Evolutionary conservation across 1,140 invertebrate species (phyloP).

Genomic region (Limonius californicus): DNA sequence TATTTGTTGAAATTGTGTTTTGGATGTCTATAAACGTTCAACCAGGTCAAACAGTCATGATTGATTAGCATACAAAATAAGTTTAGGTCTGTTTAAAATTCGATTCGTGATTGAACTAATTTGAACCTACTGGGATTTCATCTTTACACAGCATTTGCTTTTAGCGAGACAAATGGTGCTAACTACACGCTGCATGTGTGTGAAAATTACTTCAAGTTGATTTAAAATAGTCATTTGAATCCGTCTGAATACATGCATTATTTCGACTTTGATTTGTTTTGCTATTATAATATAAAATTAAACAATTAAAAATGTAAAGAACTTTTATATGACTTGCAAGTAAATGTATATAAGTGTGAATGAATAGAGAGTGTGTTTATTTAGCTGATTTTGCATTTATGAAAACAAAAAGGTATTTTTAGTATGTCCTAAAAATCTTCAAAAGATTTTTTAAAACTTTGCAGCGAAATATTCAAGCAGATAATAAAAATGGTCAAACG

Average conservation of each 20-base stretch:
- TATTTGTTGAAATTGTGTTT: neutral
- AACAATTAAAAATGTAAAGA: no score
- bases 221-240: neutral
- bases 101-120: neutral
- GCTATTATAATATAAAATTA: neutral
- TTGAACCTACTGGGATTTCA: neutral
- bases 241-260: neutral
- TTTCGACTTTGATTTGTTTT: neutral
- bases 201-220: neutral
- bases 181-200: slow-evolving; percentile 1
- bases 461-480: no score
- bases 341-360: slow-evolving; percentile 5
- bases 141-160: slow-evolving; percentile 2
- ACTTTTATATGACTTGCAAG: slow-evolving; percentile 7
- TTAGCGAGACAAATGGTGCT: slow-evolving; percentile 9
- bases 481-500: neutral
- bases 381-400: neutral
- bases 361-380: neutral
- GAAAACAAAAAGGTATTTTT: no score
- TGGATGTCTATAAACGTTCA: no score
- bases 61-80: neutral
- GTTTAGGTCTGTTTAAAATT: neutral
- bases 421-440: no score
- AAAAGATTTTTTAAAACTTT: no score
- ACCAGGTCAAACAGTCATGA: neutral